A percentile compares a stretch with the other conserved stretches of the same genome.
phyloP scores from a whole-genome alignment of 1,140 invertebrate genomes.

The Hermetia illucens region DNA sequence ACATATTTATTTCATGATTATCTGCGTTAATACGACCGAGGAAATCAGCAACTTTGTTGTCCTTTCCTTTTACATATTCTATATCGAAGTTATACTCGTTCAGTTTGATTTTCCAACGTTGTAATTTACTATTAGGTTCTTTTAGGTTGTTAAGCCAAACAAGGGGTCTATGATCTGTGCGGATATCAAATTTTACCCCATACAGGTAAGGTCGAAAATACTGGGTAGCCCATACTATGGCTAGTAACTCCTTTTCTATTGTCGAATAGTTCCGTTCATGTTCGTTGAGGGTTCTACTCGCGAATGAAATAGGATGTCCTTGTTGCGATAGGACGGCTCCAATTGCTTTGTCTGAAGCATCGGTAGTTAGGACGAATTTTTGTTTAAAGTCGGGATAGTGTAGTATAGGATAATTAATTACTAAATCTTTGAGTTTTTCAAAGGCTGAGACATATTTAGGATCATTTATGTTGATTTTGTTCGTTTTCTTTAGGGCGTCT shows the following conservation, averaged over 20 bases:
- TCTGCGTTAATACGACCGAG: no score
- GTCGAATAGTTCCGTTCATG: background rate
- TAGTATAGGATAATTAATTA: no score
- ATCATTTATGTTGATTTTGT: no score
- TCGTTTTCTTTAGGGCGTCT: no score
- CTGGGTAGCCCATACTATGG: conserved; percentile 25
- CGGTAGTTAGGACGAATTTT: no score
- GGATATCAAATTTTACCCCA: conserved; percentile 28
- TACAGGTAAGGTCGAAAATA: conserved; percentile 31
- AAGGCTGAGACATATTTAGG: no score
- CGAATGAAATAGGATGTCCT: no score
- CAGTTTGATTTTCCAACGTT: background rate
- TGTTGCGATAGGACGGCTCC: no score
- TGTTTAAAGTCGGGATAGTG: no score
- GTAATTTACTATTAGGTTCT: conserved; percentile 19
- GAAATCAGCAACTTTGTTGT: conserved; percentile 19
- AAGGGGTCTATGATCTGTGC: conserved; percentile 34
- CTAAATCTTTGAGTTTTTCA: no score
- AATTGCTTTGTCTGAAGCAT: no score
- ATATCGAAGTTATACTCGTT: conserved; percentile 1
- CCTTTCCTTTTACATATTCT: conserved; percentile 16
- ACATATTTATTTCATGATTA: no score
- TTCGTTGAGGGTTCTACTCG: background rate
- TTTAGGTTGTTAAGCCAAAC: conserved; percentile 11
- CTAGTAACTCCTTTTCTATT: background rate